A percentile compares a stretch with the other conserved stretches of the same genome.
Evolutionary conservation across 2,113 vertebrate species (phyloP).

Genomic region (Sylvilagus bachmani): DNA sequence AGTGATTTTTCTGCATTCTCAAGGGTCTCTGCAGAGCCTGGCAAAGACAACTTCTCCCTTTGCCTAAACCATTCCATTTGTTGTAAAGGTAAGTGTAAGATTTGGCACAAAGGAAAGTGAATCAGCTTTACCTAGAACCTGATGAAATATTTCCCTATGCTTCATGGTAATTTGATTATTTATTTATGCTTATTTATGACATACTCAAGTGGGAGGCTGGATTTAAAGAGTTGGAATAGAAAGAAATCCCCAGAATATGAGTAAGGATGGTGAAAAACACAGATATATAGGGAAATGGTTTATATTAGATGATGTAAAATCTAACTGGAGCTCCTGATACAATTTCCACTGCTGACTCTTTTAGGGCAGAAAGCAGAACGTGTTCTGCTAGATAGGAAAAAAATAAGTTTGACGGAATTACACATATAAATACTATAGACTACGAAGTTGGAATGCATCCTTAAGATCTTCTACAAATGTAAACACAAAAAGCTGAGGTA

Average conservation of each 20-base stretch:
- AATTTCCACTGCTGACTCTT: neutral
- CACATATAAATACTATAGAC: neutral
- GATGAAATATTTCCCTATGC: constrained; percentile 14
- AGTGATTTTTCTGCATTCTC: neutral
- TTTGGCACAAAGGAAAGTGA: constrained; percentile 11
- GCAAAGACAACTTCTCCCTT: neutral
- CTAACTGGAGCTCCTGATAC: neutral
- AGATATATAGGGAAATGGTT: neutral
- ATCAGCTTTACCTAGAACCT: neutral
- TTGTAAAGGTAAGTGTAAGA: neutral
- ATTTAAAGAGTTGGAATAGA: neutral
- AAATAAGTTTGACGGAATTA: constrained; percentile 7
- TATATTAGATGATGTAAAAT: constrained; percentile 31
- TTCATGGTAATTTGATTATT: constrained; percentile 5
- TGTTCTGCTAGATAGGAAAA: neutral
- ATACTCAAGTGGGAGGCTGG: neutral
- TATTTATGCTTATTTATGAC: neutral
- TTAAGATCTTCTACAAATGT: neutral
- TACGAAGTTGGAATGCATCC: neutral
- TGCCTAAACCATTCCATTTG: neutral
- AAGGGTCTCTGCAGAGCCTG: neutral
- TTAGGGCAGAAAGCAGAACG: neutral
- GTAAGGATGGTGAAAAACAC: neutral
- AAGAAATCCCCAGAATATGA: neutral
- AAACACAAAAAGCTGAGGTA: neutral